Conservation (phyloP, 2,113 vertebrate genomes). For the Ellobius talpinus region DNA sequence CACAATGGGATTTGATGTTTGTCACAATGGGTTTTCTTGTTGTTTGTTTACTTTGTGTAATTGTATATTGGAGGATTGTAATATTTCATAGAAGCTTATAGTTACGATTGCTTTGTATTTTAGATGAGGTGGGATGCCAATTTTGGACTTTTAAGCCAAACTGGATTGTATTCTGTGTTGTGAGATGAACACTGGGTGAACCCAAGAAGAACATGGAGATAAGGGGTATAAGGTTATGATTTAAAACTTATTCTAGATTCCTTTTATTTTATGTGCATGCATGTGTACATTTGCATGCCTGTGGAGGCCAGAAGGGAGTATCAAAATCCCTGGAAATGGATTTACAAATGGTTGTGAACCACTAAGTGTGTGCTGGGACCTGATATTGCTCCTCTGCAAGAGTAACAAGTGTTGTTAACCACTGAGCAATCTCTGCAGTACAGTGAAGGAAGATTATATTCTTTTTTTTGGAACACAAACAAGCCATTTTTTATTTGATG, state of each 20-base stretch:
- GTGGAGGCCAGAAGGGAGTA: neutral
- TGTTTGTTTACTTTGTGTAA: neutral
- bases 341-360: neutral
- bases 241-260: neutral
- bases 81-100: neutral
- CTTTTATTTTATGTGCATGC: neutral
- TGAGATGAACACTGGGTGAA: neutral
- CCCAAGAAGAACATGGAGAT: neutral
- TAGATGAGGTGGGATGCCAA: neutral
- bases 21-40: neutral
- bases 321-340: neutral
- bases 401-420: neutral
- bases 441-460: neutral
- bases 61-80: neutral
- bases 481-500: too few relatives aligned
- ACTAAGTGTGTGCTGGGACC: neutral
- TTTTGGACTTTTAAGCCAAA: neutral
- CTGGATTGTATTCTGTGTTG: neutral
- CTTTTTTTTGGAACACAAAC: too few relatives aligned
- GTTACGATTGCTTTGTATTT: neutral
- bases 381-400: neutral
- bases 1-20: neutral
- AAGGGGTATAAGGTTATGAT: neutral
- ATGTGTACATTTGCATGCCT: neutral
- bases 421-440: neutral